A percentile compares a stretch with the other conserved stretches of the same genome.
phyloP scores from a whole-genome alignment of 2,113 vertebrate species.

The Archocentrus centrarchus region DNA sequence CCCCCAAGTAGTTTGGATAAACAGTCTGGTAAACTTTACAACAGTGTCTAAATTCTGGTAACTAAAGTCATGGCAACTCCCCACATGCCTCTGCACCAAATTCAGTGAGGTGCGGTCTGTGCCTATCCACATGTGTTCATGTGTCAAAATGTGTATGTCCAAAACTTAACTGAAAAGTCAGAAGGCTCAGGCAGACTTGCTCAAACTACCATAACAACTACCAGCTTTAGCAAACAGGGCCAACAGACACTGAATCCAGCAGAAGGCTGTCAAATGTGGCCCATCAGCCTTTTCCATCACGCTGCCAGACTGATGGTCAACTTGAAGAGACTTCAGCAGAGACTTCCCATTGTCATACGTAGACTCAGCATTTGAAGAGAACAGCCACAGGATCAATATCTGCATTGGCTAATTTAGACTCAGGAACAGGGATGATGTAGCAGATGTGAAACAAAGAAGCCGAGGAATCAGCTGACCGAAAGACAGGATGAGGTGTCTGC shows the following conservation, averaged over 20 bases:
- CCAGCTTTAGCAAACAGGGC: too few species aligned
- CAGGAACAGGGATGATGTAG: background rate
- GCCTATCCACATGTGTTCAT: too few species aligned
- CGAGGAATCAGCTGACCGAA: background rate
- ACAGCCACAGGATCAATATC: background rate
- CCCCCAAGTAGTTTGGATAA: too few species aligned
- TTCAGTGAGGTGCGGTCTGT: too few species aligned
- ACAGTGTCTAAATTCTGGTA: background rate
- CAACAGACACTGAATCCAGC: background rate
- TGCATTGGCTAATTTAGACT: background rate
- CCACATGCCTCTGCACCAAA: too few species aligned
- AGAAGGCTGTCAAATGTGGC: background rate
- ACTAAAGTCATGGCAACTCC: background rate
- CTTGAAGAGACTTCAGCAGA: background rate
- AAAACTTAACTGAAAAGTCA: too few species aligned
- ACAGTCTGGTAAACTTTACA: background rate
- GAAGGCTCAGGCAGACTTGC: too few species aligned
- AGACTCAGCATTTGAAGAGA: background rate
- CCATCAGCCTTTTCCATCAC: background rate
- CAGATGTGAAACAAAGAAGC: background rate
- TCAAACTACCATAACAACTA: too few species aligned
- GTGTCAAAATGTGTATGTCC: too few species aligned
- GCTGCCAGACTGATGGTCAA: too few species aligned
- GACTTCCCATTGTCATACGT: background rate
- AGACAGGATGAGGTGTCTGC: background rate